phyloP scores from a whole-genome alignment of 30 jellyfish, hydroid and myxozoan species.

The Morbakka virulenta region DNA sequence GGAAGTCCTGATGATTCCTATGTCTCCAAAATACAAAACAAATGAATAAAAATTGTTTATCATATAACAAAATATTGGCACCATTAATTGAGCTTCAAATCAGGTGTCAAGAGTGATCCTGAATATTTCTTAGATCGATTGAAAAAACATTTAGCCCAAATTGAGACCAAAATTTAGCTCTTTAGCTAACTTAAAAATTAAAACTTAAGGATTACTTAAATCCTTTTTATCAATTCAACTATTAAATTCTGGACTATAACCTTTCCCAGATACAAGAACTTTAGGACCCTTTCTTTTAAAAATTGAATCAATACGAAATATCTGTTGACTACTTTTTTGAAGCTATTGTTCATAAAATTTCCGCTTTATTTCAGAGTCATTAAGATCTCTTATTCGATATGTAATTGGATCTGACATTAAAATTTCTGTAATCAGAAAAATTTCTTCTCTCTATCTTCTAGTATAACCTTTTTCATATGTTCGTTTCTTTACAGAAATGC shows the following conservation, averaged over 20 bases:
- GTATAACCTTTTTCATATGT: slow-evolving; percentile 43
- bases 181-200: too few relatives aligned
- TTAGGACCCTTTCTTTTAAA: not conserved
- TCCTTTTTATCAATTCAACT: too few relatives aligned
- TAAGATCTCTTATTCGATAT: slow-evolving; percentile 23
- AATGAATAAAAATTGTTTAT: too few relatives aligned
- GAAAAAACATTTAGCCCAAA: too few relatives aligned
- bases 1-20: too few relatives aligned
- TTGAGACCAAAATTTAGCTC: too few relatives aligned
- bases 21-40: too few relatives aligned
- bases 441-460: slow-evolving; percentile 34
- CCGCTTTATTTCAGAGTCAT: slow-evolving; percentile 4
- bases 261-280: not conserved
- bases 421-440: slow-evolving; percentile 9
- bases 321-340: not conserved
- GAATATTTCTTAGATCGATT: too few relatives aligned
- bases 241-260: not conserved
- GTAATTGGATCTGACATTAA: not conserved
- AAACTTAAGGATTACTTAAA: too few relatives aligned
- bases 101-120: too few relatives aligned
- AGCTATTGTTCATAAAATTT: slow-evolving; percentile 39
- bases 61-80: too few relatives aligned
- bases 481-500: slow-evolving; percentile 10
- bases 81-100: too few relatives aligned
- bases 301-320: not conserved